A percentile compares a stretch with the other conserved stretches of the same genome.
phyloP scores from a whole-genome alignment of 2,888 invertebrate species.

The Watsonalla binaria region DNA sequence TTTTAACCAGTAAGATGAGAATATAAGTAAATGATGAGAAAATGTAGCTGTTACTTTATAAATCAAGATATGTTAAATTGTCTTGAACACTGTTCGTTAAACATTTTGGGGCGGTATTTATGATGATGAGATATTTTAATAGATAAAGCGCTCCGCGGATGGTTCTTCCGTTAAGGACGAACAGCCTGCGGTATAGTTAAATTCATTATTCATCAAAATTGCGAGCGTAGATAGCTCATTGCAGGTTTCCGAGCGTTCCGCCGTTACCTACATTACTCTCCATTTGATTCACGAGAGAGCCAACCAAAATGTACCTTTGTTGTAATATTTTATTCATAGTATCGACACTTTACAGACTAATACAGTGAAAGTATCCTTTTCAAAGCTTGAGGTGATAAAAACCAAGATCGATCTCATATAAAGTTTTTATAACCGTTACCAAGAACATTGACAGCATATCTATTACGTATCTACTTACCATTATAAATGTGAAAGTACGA shows the following conservation, averaged over 20 bases:
- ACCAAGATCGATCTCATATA: background rate
- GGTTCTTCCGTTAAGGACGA: constrained; percentile 24
- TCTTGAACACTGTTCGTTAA: background rate
- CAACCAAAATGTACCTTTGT: constrained; percentile 9
- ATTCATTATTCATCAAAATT: constrained; percentile 53
- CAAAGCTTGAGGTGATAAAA: background rate
- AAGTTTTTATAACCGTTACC: background rate
- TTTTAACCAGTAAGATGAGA: no score
- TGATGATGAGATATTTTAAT: constrained; percentile 23
- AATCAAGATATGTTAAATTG: background rate
- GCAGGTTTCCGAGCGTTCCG: constrained; percentile 17
- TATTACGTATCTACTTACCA: background rate
- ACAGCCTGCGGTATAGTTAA: constrained; percentile 27
- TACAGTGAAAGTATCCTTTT: background rate
- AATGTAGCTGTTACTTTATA: no score
- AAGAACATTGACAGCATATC: constrained; percentile 1
- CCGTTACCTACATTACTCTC: constrained; percentile 29
- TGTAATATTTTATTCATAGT: constrained; percentile 13
- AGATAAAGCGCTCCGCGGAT: constrained; percentile 27
- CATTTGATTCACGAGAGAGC: constrained; percentile 31
- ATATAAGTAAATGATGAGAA: no score
- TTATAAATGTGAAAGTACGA: background rate
- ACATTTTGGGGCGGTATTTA: background rate
- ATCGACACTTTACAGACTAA: background rate
- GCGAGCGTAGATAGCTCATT: constrained; percentile 41